Conservation (phyloP, 2,113 vertebrate genomes). For the Steatornis caripensis region DNA sequence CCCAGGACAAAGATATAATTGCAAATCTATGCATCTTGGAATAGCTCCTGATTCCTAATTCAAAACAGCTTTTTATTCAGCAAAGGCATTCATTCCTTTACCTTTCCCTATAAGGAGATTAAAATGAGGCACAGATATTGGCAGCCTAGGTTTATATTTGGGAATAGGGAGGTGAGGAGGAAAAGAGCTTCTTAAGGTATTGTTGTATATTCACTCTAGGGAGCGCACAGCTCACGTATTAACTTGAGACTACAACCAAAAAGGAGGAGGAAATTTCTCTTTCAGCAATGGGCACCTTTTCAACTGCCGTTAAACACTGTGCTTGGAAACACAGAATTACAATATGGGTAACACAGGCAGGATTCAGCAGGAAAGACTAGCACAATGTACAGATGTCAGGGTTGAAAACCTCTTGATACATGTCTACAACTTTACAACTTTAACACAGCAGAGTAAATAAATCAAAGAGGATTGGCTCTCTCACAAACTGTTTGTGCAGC, state of each 20-base stretch:
- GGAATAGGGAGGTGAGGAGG: not conserved
- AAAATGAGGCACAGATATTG: not conserved
- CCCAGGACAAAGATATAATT: not conserved
- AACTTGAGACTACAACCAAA: not conserved
- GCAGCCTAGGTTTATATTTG: not conserved
- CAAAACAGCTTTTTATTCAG: not conserved
- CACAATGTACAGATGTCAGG: fast-evolving
- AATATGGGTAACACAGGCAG: not conserved
- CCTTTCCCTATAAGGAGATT: not conserved
- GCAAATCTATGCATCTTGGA: not conserved
- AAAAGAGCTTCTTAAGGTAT: not conserved
- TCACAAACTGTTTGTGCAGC: not conserved
- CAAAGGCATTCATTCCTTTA: not conserved
- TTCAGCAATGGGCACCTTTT: not conserved
- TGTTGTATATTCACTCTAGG: not conserved
- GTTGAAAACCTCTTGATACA: not conserved
- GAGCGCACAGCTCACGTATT: not conserved
- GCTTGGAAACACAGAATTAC: not conserved
- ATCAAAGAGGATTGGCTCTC: not conserved
- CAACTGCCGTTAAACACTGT: not conserved
- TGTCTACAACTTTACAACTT: not conserved
- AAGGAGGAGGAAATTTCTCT: not conserved
- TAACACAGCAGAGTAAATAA: not conserved
- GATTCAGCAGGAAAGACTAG: not conserved
- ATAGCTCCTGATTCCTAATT: not conserved